Evolutionary conservation across 1,140 invertebrate species (phyloP).

Genomic region (Drosophila chauvacae): DNA sequence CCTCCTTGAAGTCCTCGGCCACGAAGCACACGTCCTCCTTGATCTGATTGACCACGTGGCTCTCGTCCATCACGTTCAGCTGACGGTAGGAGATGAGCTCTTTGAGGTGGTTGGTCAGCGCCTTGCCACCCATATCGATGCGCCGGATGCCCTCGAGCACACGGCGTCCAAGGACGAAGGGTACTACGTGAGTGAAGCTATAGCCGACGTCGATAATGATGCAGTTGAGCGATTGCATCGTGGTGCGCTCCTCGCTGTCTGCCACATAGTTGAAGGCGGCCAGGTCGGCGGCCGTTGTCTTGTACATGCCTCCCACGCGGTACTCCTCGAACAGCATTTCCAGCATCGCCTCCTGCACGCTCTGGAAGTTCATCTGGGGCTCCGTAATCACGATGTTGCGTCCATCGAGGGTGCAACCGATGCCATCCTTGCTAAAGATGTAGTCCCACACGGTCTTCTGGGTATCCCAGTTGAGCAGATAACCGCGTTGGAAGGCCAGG

Average conservation of each 20-base stretch:
- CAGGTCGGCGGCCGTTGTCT: constrained; percentile 91
- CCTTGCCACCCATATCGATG: constrained; percentile 98
- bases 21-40: constrained; percentile 99
- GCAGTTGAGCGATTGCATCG: constrained; percentile 88
- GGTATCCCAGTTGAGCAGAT: constrained; percentile 97
- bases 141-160: constrained; percentile 91
- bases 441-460: constrained; percentile 98
- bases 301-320: constrained; percentile 93
- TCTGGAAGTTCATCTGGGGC: constrained; percentile 96
- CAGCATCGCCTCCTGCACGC: constrained; percentile 95
- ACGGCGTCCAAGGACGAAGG: constrained; percentile 96
- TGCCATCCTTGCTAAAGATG: constrained; percentile 95
- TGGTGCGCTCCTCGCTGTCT: constrained; percentile 73
- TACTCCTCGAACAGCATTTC: constrained; percentile 99
- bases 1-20: constrained; percentile 92
- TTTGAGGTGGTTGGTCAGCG: constrained; percentile 98
- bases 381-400: constrained; percentile 96
- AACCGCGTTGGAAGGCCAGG: constrained; percentile 97
- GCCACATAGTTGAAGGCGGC: constrained; percentile 88
- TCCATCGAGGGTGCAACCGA: constrained; percentile 91
- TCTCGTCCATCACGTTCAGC: constrained; percentile 99
- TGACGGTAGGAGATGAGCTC: constrained; percentile 97
- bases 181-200: constrained; percentile 97
- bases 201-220: constrained; percentile 97
- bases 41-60: constrained; percentile 98